These are phyloP conservation scores for Coecobrya sp. DNA, from an alignment of 2,888 invertebrate genomes.

Conservation along the genomic window DNA sequence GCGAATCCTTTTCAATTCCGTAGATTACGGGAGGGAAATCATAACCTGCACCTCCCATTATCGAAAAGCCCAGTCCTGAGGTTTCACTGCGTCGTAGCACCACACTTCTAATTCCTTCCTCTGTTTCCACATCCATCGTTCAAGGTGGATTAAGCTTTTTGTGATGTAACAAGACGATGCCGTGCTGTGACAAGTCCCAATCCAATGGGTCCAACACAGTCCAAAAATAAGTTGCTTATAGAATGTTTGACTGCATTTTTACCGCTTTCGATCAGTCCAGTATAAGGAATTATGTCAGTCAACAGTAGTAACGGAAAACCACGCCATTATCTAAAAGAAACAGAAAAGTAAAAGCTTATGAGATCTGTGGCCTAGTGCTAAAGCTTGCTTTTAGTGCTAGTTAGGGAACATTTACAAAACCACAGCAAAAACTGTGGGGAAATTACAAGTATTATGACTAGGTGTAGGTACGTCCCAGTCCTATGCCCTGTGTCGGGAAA, in stretches of 20 bases:
- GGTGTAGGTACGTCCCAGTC: too few relatives aligned
- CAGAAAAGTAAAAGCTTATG: conserved; percentile 5
- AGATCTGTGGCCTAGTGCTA: too few relatives aligned
- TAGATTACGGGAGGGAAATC: conserved; percentile 96
- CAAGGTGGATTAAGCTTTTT: background rate
- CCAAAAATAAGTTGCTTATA: conserved; percentile 12
- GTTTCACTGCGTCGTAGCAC: conserved; percentile 85
- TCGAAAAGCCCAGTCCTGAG: conserved; percentile 93
- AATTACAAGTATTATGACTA: too few relatives aligned
- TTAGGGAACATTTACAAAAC: too few relatives aligned
- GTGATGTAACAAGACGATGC: background rate
- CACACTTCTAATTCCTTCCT: conserved; percentile 86
- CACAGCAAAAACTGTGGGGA: too few relatives aligned
- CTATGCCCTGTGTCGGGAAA: too few relatives aligned
- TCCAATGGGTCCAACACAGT: conserved; percentile 21
- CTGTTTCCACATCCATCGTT: conserved; percentile 82
- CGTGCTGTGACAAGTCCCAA: conserved; percentile 34
- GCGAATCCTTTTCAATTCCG: conserved; percentile 97
- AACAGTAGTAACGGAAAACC: background rate
- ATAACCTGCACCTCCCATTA: conserved; percentile 94
- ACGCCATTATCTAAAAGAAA: conserved; percentile 18
- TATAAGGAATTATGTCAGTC: background rate
- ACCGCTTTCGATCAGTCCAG: conserved; percentile 11
- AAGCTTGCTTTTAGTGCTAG: too few relatives aligned
- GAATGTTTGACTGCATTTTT: conserved; percentile 15